Percentiles rank a stretch among this genome's conserved stretches.
These are phyloP conservation scores for Rhagologus leucostigma DNA, from an alignment of 2,113 vertebrate genomes.

Conservation along the genomic window DNA sequence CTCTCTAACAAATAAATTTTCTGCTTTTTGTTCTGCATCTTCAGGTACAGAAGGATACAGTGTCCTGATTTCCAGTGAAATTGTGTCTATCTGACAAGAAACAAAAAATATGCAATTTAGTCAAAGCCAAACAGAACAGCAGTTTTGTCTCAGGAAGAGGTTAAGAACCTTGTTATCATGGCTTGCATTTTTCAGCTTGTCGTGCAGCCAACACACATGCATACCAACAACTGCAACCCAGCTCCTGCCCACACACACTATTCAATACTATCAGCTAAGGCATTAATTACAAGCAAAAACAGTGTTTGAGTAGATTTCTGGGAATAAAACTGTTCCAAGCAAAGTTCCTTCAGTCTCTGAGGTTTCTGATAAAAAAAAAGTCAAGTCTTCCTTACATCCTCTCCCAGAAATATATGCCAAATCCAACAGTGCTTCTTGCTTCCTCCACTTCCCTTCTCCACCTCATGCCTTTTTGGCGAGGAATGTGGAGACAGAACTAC, in stretches of 20 bases:
- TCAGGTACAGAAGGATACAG: conserved; percentile 89
- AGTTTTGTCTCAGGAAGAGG: background rate
- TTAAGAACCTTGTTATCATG: background rate
- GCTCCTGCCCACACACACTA: background rate
- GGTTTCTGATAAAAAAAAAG: background rate
- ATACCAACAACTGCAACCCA: background rate
- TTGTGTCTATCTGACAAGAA: conserved; percentile 80
- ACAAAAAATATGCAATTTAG: background rate
- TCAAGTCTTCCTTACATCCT: background rate
- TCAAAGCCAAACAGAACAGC: background rate
- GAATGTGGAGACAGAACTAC: background rate
- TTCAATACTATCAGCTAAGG: background rate
- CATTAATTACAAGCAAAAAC: background rate
- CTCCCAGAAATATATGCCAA: background rate
- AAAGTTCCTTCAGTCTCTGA: background rate
- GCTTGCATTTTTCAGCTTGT: background rate
- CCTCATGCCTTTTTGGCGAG: background rate
- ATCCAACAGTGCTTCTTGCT: background rate
- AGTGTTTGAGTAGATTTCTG: background rate
- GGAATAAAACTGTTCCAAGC: background rate
- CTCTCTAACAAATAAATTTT: conserved; percentile 96
- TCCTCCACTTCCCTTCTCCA: background rate
- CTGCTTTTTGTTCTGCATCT: conserved; percentile 86
- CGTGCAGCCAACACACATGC: background rate
- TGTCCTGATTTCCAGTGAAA: conserved; percentile 88